Evolutionary conservation across 2,888 invertebrate species (phyloP).

Genomic region (Meteorus cinctellus): DNA sequence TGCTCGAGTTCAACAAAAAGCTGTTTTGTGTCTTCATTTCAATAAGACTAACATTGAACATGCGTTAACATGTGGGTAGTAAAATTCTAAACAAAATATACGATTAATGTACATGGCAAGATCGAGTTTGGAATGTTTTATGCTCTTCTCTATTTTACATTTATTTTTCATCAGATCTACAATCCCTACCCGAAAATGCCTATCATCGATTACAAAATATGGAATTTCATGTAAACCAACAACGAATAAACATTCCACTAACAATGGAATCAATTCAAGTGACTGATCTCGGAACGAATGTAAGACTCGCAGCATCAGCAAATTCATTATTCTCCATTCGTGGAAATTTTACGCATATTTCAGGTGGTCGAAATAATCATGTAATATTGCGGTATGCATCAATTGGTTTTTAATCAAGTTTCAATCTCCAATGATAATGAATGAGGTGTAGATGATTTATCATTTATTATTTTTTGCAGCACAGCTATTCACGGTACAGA

Average conservation of each 20-base stretch:
- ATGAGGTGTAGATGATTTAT: conserved; percentile 1
- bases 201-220: conserved; percentile 66
- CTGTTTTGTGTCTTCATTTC: conserved; percentile 80
- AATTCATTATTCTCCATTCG: conserved; percentile 79
- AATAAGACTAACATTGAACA: conserved; percentile 80
- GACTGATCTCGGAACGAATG: conserved; percentile 79
- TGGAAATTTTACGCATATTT: conserved; percentile 81
- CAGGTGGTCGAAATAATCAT: conserved; percentile 75
- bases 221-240: conserved; percentile 74
- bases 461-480: conserved; percentile 60
- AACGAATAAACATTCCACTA: conserved; percentile 76
- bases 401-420: conserved; percentile 7
- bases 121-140: background rate
- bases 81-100: background rate
- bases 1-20: conserved; percentile 80
- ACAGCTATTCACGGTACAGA: conserved; percentile 76
- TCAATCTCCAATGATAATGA: background rate
- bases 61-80: conserved; percentile 78
- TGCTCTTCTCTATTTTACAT: background rate
- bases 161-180: conserved; percentile 56
- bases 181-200: conserved; percentile 62
- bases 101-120: background rate
- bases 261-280: conserved; percentile 75
- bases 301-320: conserved; percentile 76
- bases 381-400: conserved; percentile 76